These are phyloP conservation scores for Rhagoletis zephyria DNA, from an alignment of 1,140 invertebrate genomes.

Conservation along the genomic window DNA sequence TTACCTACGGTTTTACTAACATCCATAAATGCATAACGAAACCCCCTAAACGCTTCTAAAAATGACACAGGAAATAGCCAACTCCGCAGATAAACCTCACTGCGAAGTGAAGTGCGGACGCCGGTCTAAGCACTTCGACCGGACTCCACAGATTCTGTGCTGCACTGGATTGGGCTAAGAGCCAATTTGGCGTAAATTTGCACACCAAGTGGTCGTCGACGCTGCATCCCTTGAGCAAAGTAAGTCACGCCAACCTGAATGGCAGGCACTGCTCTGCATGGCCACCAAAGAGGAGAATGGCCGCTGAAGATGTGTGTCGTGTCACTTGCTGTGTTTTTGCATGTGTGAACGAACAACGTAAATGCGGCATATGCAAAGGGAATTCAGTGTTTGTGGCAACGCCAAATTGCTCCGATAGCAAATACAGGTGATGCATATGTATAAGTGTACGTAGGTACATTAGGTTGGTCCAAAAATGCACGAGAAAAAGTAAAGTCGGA, in stretches of 20 bases:
- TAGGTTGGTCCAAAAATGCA: too few relatives aligned
- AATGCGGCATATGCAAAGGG: conserved; percentile 42
- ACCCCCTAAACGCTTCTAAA: conserved; percentile 34
- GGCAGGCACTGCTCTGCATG: neutral
- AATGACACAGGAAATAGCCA: conserved; percentile 46
- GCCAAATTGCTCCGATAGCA: conserved; percentile 46
- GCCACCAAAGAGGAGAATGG: neutral
- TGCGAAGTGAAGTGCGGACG: conserved; percentile 21
- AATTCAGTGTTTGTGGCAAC: conserved; percentile 42
- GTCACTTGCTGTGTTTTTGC: neutral
- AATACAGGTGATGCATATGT: neutral
- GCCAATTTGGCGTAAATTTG: conserved; percentile 49
- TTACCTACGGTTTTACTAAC: neutral
- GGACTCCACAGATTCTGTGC: conserved; percentile 30
- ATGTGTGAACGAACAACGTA: neutral
- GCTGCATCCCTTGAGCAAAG: conserved; percentile 49
- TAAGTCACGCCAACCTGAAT: conserved; percentile 40
- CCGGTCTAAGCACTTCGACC: conserved; percentile 39
- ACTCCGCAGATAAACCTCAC: conserved; percentile 48
- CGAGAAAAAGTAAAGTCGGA: too few relatives aligned
- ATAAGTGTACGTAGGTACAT: neutral
- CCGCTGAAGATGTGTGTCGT: neutral
- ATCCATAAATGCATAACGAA: conserved; percentile 19
- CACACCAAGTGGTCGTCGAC: conserved; percentile 25
- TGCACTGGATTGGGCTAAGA: conserved; percentile 29